Percentiles rank a stretch among this genome's conserved stretches.
phyloP scores from a whole-genome alignment of 2,113 vertebrate species.

The Mus pahari region DNA sequence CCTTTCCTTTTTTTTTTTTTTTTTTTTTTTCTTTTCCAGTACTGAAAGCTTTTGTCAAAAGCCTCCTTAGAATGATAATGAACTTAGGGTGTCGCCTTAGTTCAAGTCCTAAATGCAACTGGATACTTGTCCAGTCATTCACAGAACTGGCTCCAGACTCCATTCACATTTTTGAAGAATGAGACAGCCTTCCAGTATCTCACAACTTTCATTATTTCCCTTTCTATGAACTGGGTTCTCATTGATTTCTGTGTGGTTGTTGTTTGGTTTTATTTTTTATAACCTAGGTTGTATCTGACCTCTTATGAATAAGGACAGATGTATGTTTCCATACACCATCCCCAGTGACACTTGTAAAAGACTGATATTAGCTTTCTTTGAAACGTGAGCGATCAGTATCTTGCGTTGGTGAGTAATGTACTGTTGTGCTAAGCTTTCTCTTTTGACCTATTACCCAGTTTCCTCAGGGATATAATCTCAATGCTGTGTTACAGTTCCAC shows the following conservation, averaged over 20 bases:
- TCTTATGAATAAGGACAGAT: not conserved
- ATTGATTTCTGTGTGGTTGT: not conserved
- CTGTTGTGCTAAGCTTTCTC: not conserved
- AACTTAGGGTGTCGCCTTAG: not conserved
- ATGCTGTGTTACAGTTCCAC: not conserved
- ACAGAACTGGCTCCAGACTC: not conserved
- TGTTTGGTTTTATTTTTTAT: not conserved
- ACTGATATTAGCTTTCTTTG: not conserved
- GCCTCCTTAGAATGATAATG: not conserved
- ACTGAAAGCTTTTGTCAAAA: slow-evolving; percentile 42
- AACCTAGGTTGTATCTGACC: not conserved
- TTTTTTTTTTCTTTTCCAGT: not conserved
- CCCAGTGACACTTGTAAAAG: not conserved
- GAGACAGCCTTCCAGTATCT: not conserved
- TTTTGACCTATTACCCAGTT: not conserved
- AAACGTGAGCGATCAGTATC: not conserved
- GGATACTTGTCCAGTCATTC: not conserved
- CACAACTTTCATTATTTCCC: not conserved
- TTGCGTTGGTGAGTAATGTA: not conserved
- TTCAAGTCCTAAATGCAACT: not conserved
- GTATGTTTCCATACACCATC: not conserved
- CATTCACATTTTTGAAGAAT: not conserved
- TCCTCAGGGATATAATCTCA: not conserved
- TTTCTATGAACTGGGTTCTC: not conserved
- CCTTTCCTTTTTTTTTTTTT: not conserved